Evolutionary conservation across 1,140 invertebrate genomes (phyloP), one percentile per base, ranked within the genome.

Genomic region (Trypoxylus dichotomus): DNA sequence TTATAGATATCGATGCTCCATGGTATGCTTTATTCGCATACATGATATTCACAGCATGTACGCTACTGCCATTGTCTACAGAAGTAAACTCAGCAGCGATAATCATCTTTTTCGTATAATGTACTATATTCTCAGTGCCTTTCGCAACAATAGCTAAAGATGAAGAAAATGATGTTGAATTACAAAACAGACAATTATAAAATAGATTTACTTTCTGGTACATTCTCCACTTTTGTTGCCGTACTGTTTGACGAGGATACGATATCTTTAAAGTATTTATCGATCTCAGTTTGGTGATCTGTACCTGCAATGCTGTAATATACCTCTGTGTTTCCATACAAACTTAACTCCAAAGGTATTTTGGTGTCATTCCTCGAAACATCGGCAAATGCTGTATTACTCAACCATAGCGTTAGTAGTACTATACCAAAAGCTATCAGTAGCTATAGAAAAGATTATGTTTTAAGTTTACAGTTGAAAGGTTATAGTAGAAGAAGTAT

Each of bases 81-180:
- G 84, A 79, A 74, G 87, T 86, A 3, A 89, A 80, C 79, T 88
- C 86, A 25, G 84, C 79, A 13, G 80, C 83, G 5, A 82, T 80
- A 2, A 86, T 73, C 73, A 86, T 79, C 37, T 83, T 80, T 42
- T 78, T 74, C 25, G 79, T 81, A 77, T 85, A 87, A 63, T 79
- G 82, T 0, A 78, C 82, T 24, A 86, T 82, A 68, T 86, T 83
- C 74, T n/a, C n/a, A n/a, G n/a, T n/a, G n/a, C n/a, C n/a, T n/a
- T n/a, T n/a, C n/a, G n/a, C n/a, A n/a, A n/a, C 78, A n/a, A 86
- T 82, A n/a, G 75, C 85, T 85, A 75, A 76, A 77, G 76, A 32
- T n/a, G n/a, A 47, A 75, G 37, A 60, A 68, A 71, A 24, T 42
- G 21, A 13, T 41, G 2, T 54, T 27, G 2, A 37, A 1, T 68